Percentiles rank a stretch among this genome's conserved stretches.
These are phyloP conservation scores for Chaetura pelagica DNA, from an alignment of 2,113 vertebrate species.

Conservation along the genomic window DNA sequence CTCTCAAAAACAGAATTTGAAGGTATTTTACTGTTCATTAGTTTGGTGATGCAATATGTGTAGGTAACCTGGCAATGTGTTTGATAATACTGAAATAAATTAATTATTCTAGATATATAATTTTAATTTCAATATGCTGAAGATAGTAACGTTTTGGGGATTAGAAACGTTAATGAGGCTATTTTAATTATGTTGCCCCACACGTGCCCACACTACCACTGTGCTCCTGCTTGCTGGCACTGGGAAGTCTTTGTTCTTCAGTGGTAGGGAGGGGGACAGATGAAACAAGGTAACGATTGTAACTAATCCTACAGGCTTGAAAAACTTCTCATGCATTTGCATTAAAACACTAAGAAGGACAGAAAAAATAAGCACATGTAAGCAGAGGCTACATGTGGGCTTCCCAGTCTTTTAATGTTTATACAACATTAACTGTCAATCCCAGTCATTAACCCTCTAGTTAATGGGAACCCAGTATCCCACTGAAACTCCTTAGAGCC, in stretches of 20 bases:
- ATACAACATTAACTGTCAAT: neutral
- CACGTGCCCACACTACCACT: neutral
- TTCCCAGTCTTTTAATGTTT: neutral
- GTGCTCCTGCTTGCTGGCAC: neutral
- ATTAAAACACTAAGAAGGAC: neutral
- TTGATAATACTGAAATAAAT: neutral
- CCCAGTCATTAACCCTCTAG: neutral
- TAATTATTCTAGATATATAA: neutral
- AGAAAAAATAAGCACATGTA: neutral
- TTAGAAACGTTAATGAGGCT: neutral
- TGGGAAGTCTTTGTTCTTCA: neutral
- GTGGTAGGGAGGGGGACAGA: fast-evolving
- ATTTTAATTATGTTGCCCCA: neutral
- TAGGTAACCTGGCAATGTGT: neutral
- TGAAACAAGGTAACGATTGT: neutral
- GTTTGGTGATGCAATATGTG: neutral
- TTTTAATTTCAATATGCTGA: neutral
- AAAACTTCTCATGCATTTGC: neutral
- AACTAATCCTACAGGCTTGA: neutral
- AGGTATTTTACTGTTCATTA: neutral
- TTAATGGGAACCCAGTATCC: neutral
- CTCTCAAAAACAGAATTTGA: neutral
- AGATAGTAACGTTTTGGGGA: neutral
- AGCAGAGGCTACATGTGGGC: neutral
- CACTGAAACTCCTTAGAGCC: neutral